Conservation (phyloP, 1,140 invertebrate species). For the Zaprionus taronus region DNA sequence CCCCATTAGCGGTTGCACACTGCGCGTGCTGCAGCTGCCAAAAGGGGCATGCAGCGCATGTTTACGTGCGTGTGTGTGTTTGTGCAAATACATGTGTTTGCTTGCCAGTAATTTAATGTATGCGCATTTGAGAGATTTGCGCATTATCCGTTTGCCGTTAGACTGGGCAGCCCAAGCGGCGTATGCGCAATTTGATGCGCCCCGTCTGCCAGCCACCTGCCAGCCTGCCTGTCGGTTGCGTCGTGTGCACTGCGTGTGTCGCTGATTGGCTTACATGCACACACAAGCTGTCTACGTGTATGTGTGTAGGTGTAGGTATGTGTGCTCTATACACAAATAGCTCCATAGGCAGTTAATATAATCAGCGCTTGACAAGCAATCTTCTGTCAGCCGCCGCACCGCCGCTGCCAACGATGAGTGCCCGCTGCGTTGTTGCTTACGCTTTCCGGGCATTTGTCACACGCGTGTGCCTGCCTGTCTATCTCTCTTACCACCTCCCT, state of each 20-base stretch:
- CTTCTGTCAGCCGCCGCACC: constrained; percentile 47
- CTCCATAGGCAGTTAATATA: constrained; percentile 73
- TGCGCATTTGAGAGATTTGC: constrained; percentile 51
- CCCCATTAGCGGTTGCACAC: constrained; percentile 58
- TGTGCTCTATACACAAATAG: constrained; percentile 4
- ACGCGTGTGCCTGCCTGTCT: constrained; percentile 13
- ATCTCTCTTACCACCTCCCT: not conserved
- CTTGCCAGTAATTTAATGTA: constrained; percentile 51
- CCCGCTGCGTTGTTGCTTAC: constrained; percentile 48
- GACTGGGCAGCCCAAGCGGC: constrained; percentile 24
- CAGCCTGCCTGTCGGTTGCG: not conserved
- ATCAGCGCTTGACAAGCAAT: constrained; percentile 77
- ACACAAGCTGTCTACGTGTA: constrained; percentile 12
- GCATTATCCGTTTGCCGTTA: constrained; percentile 40
- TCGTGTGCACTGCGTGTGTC: not conserved
- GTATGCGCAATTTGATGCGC: constrained; percentile 47
- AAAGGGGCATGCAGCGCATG: constrained; percentile 30
- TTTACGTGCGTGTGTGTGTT: constrained; percentile 12
- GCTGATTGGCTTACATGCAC: constrained; percentile 37
- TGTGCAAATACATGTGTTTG: constrained; percentile 12
- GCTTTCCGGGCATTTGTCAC: constrained; percentile 77
- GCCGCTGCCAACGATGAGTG: constrained; percentile 50
- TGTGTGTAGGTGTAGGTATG: not conserved
- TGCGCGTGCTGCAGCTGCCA: constrained; percentile 38
- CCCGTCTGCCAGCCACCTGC: not conserved